Evolutionary conservation across 2,113 vertebrate genomes (phyloP).

Genomic region (Eulacestoma nigropectus): DNA sequence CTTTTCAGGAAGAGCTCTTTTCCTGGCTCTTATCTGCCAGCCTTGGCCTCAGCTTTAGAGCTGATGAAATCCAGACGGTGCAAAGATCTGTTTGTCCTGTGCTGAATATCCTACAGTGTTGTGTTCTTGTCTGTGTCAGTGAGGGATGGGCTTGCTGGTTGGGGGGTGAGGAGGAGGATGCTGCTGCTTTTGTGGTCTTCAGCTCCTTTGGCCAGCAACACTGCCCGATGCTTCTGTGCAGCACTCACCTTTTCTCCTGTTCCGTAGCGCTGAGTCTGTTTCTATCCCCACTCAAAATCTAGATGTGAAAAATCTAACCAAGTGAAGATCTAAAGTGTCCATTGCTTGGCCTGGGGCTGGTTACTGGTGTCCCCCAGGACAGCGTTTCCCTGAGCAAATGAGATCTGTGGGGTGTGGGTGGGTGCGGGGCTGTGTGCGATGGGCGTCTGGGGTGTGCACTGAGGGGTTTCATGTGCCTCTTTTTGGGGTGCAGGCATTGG

Average conservation of each 20-base stretch:
- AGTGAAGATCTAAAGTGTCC: not conserved
- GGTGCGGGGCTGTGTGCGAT: not conserved
- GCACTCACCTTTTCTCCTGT: not conserved
- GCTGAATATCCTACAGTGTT: not conserved
- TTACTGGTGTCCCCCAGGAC: fast-evolving
- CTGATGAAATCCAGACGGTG: not conserved
- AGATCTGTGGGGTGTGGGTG: not conserved
- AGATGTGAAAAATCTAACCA: not conserved
- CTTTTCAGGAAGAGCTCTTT: not conserved
- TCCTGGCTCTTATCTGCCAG: not conserved
- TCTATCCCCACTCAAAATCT: not conserved
- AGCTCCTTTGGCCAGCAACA: not conserved
- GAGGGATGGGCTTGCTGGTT: fast-evolving
- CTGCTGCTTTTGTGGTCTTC: not conserved
- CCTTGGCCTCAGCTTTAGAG: not conserved
- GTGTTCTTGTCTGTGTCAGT: not conserved
- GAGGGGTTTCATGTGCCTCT: not conserved
- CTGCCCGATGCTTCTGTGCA: fast-evolving
- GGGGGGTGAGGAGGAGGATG: not conserved
- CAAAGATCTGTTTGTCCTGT: not conserved
- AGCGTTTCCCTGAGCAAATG: not conserved
- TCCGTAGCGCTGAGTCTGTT: fast-evolving
- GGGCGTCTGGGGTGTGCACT: not conserved
- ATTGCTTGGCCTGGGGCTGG: fast-evolving
- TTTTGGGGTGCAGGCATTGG: too few species aligned